Evolutionary conservation across 2,113 vertebrate genomes (phyloP).

Genomic region (Sphaerodactylus townsendi): DNA sequence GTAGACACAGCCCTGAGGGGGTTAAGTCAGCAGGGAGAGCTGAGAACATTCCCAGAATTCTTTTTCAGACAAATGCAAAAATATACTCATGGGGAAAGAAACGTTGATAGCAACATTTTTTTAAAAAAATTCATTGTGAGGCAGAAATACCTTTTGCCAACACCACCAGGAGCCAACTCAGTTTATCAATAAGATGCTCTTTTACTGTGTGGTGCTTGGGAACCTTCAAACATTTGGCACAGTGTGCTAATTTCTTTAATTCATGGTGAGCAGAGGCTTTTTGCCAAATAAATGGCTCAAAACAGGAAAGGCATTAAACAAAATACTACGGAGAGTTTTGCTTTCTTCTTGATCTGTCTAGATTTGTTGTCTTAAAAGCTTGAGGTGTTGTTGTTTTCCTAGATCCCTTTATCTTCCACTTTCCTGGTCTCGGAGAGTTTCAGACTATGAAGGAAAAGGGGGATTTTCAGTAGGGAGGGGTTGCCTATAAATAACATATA

Average conservation of each 20-base stretch:
- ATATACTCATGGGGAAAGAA: not conserved
- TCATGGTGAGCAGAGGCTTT: slow-evolving; percentile 48
- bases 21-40: not conserved
- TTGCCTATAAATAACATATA: not conserved
- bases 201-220: slow-evolving; percentile 34
- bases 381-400: not conserved
- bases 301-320: slow-evolving; percentile 63
- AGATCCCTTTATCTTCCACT: not conserved
- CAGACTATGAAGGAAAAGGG: not conserved
- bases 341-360: slow-evolving; percentile 56
- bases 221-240: slow-evolving; percentile 63
- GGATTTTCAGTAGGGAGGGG: not conserved
- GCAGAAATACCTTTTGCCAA: slow-evolving; percentile 28
- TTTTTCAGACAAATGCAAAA: slow-evolving; percentile 38
- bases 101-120: fast-evolving
- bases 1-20: not conserved
- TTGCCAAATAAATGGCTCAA: slow-evolving; percentile 65
- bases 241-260: slow-evolving; percentile 37
- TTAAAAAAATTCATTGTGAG: not conserved
- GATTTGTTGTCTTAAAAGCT: slow-evolving; percentile 45
- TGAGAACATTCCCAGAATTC: slow-evolving; percentile 11
- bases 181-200: slow-evolving; percentile 28
- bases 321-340: slow-evolving; percentile 54
- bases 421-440: not conserved
- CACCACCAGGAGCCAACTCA: not conserved